Percentiles rank a stretch among this genome's conserved stretches.
Conservation (phyloP, 1,140 invertebrate genomes). For the Drosophila obscura region DNA sequence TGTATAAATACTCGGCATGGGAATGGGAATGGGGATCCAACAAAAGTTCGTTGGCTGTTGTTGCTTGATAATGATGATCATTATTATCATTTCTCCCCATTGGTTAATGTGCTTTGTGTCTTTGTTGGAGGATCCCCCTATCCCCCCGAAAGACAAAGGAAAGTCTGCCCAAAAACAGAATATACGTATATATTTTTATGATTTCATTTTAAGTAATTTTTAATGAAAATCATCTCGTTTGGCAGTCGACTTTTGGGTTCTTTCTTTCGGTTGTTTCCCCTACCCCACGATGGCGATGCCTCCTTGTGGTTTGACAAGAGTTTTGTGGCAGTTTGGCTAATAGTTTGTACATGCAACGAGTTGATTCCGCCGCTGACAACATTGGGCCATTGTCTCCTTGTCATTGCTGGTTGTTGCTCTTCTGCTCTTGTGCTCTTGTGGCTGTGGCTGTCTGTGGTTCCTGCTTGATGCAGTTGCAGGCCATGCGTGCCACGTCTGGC, state of each 20-base stretch:
- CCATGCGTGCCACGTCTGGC: conserved; percentile 38
- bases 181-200: conserved; percentile 51
- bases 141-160: conserved; percentile 42
- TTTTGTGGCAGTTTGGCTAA: conserved; percentile 74
- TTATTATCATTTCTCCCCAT: conserved; percentile 45
- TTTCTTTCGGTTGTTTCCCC: no score
- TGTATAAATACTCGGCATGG: conserved; percentile 38
- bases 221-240: conserved; percentile 69
- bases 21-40: conserved; percentile 1
- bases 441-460: conserved; percentile 14
- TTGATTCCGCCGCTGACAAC: conserved; percentile 70
- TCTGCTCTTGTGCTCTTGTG: neutral
- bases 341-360: conserved; percentile 77
- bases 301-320: conserved; percentile 32
- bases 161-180: conserved; percentile 16
- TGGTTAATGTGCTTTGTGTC: conserved; percentile 65
- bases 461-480: conserved; percentile 26
- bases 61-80: conserved; percentile 29
- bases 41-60: conserved; percentile 71
- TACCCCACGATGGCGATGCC: no score
- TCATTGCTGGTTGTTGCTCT: neutral
- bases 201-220: conserved; percentile 78
- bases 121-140: conserved; percentile 44
- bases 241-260: no score
- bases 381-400: conserved; percentile 38